A percentile compares a stretch with the other conserved stretches of the same genome.
phyloP scores from a whole-genome alignment of 2,888 invertebrate species.

The Phyllotreta striolata region DNA sequence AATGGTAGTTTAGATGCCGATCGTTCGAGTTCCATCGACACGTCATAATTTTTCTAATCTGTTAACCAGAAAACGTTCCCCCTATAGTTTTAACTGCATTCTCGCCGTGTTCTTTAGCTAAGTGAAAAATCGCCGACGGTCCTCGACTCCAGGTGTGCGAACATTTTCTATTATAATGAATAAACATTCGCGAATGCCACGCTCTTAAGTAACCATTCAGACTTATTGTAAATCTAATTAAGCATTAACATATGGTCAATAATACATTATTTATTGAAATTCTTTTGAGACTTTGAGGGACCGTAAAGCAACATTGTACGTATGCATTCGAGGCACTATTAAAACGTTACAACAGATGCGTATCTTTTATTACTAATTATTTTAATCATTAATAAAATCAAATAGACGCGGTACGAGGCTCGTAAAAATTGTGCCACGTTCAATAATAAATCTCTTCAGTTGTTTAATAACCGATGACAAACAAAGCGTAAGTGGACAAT shows the following conservation, averaged over 20 bases:
- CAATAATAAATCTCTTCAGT: neutral
- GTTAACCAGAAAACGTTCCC: neutral
- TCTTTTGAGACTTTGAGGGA: neutral
- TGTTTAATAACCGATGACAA: no score
- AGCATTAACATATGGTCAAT: constrained; percentile 14
- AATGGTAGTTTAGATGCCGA: constrained; percentile 8
- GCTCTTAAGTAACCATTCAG: no score
- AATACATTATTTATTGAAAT: constrained; percentile 12
- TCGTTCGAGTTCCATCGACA: constrained; percentile 5
- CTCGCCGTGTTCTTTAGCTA: no score
- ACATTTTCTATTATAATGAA: no score
- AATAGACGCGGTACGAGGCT: constrained; percentile 5
- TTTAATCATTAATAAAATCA: constrained; percentile 12
- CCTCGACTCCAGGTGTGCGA: no score
- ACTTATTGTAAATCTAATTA: neutral
- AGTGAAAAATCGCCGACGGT: no score
- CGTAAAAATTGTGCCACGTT: constrained; percentile 12
- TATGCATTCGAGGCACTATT: neutral
- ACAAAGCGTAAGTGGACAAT: no score
- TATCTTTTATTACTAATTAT: constrained; percentile 18
- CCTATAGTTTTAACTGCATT: no score
- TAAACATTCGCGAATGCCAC: no score
- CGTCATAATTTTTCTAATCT: constrained; percentile 3
- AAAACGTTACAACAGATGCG: constrained; percentile 8
- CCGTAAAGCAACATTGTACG: constrained; percentile 11